A percentile compares a stretch with the other conserved stretches of the same genome.
These are phyloP conservation scores for Tortricodes alternella DNA, from an alignment of 2,888 invertebrate genomes.

Conservation along the genomic window DNA sequence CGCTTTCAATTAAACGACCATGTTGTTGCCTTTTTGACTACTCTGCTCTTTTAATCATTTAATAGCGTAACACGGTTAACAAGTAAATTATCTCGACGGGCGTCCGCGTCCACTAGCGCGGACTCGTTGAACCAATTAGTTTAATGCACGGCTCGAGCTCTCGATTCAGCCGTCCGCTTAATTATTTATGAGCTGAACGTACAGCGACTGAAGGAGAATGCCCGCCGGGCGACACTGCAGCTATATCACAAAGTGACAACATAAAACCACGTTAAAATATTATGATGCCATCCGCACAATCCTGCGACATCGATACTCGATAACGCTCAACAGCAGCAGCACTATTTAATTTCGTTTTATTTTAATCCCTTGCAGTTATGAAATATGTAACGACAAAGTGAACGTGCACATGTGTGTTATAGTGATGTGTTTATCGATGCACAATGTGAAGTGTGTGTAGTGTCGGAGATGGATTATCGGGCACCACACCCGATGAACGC, in stretches of 20 bases:
- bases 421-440: conserved; percentile 39
- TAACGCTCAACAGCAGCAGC: conserved; percentile 6
- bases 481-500: conserved; percentile 70
- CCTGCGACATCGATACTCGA: conserved; percentile 37
- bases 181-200: conserved; percentile 51
- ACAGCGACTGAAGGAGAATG: conserved; percentile 55
- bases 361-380: conserved; percentile 34
- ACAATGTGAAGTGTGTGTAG: conserved; percentile 37
- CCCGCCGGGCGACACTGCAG: conserved; percentile 45
- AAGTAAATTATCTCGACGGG: neutral
- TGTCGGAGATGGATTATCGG: conserved; percentile 71
- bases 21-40: neutral
- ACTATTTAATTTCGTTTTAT: neutral
- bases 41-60: too few relatives aligned
- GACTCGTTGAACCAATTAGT: conserved; percentile 40
- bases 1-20: conserved; percentile 15
- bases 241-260: conserved; percentile 54
- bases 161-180: conserved; percentile 42
- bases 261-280: conserved; percentile 44
- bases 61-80: neutral
- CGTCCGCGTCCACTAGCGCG: neutral
- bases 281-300: conserved; percentile 35
- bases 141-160: conserved; percentile 38
- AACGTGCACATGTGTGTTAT: conserved; percentile 27
- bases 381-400: conserved; percentile 3